phyloP scores from a whole-genome alignment of 2,888 invertebrate genomes.

The Halictus quadricinctus region DNA sequence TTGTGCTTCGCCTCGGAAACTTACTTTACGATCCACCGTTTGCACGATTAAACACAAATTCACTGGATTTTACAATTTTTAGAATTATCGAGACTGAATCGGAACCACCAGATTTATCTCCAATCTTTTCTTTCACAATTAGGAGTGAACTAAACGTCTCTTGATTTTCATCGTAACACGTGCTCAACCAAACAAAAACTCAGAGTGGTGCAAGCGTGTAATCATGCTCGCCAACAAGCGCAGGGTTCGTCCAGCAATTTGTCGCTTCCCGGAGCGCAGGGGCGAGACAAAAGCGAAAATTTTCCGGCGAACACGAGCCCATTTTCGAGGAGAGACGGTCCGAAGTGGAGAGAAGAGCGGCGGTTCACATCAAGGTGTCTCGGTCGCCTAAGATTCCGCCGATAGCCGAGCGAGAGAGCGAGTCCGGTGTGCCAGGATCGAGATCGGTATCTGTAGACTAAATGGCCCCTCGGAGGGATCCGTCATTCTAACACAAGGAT shows the following conservation, averaged over 20 bases:
- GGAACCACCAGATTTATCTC: background rate
- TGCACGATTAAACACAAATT: background rate
- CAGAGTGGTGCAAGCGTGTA: no score
- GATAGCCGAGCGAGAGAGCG: constrained; percentile 50
- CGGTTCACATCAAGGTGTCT: constrained; percentile 54
- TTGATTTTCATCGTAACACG: no score
- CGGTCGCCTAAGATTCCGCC: constrained; percentile 64
- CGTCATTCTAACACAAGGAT: constrained; percentile 79
- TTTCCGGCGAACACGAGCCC: constrained; percentile 8
- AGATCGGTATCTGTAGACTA: constrained; percentile 79
- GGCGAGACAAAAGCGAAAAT: background rate
- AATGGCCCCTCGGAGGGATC: constrained; percentile 77
- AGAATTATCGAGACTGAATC: background rate
- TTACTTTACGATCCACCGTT: background rate
- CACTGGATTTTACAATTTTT: background rate
- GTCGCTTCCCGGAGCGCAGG: background rate
- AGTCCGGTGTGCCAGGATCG: constrained; percentile 61
- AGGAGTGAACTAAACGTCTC: no score
- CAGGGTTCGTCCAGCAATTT: background rate
- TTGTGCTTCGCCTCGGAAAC: background rate
- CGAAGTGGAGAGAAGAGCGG: constrained; percentile 28
- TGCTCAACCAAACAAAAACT: background rate
- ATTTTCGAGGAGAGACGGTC: constrained; percentile 1
- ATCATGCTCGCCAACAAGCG: background rate
- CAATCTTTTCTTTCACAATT: background rate